Evolutionary conservation across 1,140 invertebrate genomes (phyloP), one percentile per base, ranked within the genome.

Genomic region (Plectrocnemia conspersa): DNA sequence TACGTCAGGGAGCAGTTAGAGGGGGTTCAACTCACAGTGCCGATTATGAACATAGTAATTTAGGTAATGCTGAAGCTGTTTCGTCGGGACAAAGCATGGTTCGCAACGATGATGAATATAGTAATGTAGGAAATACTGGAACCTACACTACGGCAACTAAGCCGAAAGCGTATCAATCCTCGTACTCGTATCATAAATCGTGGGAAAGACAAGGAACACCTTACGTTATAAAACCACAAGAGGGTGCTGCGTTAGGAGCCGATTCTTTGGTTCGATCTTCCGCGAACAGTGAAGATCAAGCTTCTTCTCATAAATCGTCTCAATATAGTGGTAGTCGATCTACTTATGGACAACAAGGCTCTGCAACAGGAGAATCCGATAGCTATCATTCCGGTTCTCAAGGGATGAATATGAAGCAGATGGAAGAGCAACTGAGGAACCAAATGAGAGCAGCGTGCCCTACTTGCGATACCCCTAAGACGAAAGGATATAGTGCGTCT

Each of bases 131-230:
- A n/a, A n/a, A n/a, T n/a, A n/a, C n/a, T n/a, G n/a, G n/a, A n/a
- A n/a, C n/a, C n/a, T n/a, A n/a, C n/a, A n/a, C n/a, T n/a, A n/a
- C 21, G 11, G 29, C 11, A 19, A 48, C 32, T 33, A 25, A 48
- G 18, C 74, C 74, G 1, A 74, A 75, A 67, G 69, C 64, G 52
- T 76, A 75, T 60, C 69, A 74, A n/a, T 74, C 71, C 11, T 74
- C 73, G 16, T 75, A 74, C 59, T 70, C 73, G 5, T 75, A 75
- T 54, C 69, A 74, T 27, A 76, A 76, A 56, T 70, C 74, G 21
- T 75, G 74, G 74, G 74, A 75, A 64, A 69, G 69, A 44, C 71
- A 68, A 49, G 74, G 73, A 13, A 72, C 72, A 62, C 74, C 74
- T 22, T 76, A 75, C 29, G 62, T 73, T 10, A 76, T 76, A 24